Conservation (phyloP, 1,140 invertebrate species). For the Augochlora pura region DNA sequence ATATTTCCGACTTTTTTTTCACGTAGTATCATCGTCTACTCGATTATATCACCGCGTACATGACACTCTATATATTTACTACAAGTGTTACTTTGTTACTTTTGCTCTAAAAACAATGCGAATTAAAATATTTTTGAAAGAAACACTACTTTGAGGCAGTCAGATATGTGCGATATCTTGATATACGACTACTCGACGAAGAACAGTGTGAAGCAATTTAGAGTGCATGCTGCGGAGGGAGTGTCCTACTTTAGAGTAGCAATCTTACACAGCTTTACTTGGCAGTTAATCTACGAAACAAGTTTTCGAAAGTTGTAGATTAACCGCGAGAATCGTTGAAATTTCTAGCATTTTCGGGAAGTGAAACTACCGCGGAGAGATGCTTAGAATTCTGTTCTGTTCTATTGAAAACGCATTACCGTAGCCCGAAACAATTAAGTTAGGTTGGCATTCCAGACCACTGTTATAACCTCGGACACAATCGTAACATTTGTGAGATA, state of each 20-base stretch:
- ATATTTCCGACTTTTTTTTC: too few species aligned
- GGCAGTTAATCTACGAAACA: slow-evolving; percentile 14
- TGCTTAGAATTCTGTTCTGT: background rate
- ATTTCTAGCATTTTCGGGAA: background rate
- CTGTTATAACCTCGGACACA: too few species aligned
- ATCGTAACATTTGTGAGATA: too few species aligned
- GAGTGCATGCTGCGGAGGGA: background rate
- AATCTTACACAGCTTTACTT: slow-evolving; percentile 7
- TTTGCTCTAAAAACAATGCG: too few species aligned
- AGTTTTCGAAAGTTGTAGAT: slow-evolving; percentile 34
- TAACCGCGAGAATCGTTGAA: slow-evolving; percentile 19
- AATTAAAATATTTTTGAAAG: too few species aligned
- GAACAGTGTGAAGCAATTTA: slow-evolving; percentile 27
- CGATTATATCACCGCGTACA: too few species aligned
- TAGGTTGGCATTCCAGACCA: too few species aligned
- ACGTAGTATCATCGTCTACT: too few species aligned
- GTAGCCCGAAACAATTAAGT: background rate
- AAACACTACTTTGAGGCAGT: too few species aligned
- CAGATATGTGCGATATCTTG: background rate
- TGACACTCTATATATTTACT: too few species aligned
- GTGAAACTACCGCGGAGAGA: background rate
- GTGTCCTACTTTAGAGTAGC: slow-evolving; percentile 13
- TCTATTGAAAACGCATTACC: too few species aligned
- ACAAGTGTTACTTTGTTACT: too few species aligned
- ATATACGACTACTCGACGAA: background rate